phyloP scores from a whole-genome alignment of 2,113 vertebrate species.

The Triplophysa dalaica region DNA sequence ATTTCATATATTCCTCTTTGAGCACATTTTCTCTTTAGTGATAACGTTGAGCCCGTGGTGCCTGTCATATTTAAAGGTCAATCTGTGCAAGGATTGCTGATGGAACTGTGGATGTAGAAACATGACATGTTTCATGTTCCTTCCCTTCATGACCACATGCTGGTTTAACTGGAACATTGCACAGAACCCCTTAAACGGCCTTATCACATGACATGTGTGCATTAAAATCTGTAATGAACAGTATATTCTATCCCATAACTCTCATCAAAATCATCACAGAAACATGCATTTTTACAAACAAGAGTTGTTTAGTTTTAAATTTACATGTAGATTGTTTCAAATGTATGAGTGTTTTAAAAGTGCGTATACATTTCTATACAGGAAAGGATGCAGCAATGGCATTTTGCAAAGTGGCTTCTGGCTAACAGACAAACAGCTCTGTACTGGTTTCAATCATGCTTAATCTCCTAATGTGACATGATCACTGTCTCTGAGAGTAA shows the following conservation, averaged over 20 bases:
- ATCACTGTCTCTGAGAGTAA: neutral
- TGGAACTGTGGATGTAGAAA: neutral
- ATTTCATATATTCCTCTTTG: too few species aligned
- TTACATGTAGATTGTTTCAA: too few species aligned
- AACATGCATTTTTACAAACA: too few species aligned
- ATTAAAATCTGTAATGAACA: too few species aligned
- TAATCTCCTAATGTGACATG: neutral
- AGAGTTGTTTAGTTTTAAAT: too few species aligned
- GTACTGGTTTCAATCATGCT: neutral
- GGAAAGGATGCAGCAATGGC: neutral
- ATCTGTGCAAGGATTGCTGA: constrained; percentile 25
- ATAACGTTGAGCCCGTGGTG: constrained; percentile 3
- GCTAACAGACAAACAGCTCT: neutral
- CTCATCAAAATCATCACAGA: too few species aligned
- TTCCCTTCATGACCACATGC: neutral
- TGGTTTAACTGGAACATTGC: neutral
- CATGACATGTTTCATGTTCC: neutral
- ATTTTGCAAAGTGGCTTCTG: neutral
- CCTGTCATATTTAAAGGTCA: constrained; percentile 36
- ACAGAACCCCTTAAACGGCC: neutral
- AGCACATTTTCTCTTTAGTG: neutral
- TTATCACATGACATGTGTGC: neutral
- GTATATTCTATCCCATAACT: too few species aligned
- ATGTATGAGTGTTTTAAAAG: too few species aligned
- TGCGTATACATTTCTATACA: too few species aligned